Percentiles rank a stretch among this genome's conserved stretches.
Evolutionary conservation across 2,888 invertebrate genomes (phyloP).

Genomic region (Ichneumon xanthorius): DNA sequence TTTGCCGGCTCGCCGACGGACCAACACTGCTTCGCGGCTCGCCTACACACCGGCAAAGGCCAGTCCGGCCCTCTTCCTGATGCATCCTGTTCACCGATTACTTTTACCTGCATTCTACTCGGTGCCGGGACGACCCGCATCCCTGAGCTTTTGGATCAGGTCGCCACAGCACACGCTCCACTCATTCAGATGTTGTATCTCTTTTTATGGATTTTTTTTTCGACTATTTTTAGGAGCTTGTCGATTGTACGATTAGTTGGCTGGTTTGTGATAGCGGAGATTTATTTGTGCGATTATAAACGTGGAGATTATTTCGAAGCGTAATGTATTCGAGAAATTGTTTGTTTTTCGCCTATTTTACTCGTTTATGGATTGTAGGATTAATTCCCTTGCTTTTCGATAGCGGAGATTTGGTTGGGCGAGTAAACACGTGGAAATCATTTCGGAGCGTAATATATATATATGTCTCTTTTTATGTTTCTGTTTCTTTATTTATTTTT

Average conservation of each 20-base stretch:
- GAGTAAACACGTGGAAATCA: no score
- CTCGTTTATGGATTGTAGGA: no score
- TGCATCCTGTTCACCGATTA: conserved; percentile 46
- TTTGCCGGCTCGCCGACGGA: conserved; percentile 18
- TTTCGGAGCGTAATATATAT: background rate
- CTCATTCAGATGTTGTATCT: background rate
- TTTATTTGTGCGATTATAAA: background rate
- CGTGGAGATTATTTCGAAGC: no score
- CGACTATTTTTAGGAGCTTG: no score
- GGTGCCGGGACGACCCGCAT: conserved; percentile 33
- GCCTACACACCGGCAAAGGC: conserved; percentile 15
- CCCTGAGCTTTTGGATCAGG: conserved; percentile 35
- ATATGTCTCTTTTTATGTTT: background rate
- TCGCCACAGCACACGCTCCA: conserved; percentile 17
- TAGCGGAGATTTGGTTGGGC: no score
- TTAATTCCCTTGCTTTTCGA: no score
- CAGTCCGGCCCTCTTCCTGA: conserved; percentile 18
- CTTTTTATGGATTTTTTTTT: background rate
- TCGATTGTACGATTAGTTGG: no score
- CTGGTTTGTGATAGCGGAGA: background rate
- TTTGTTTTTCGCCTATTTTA: no score
- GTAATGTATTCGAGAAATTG: no score
- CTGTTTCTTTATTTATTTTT: no score
- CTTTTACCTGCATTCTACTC: conserved; percentile 21
- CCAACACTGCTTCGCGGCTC: conserved; percentile 5